Base-by-base conservation (phyloP, 2,888 invertebrate genomes). In the Andrena bicolor region DNA sequence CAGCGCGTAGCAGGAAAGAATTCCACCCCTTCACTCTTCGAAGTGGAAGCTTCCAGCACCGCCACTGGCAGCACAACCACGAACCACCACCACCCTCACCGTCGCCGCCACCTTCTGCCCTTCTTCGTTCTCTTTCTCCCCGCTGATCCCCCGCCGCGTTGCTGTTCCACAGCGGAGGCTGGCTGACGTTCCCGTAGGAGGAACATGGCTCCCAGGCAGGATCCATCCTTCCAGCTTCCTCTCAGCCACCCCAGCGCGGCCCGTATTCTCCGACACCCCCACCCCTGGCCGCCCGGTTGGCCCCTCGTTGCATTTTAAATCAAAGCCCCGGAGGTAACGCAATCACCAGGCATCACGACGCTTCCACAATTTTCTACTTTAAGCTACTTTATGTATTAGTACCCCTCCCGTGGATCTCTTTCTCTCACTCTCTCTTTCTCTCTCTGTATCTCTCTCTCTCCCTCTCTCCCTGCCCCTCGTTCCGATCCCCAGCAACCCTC, bases 351-450 rank as follows among this genome's bases (percentile, higher is more conserved):
- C 93, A 93, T 93, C 94, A 94, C 94, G 93, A 93, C 94, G 94
- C 94, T 93, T 94, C 94, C 94, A 94, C 94, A 94, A 94, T 94
- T 93, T 94, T 94, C 94, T 94, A 94, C 94, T 94, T 94, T 94
- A 94, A 94, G 94, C 94, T 94, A 93, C 93, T 94, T 94, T 94
- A 92, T 94, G 93, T 93, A 94, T 94, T 94, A 94, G 93, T 91
- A 89, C 88, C 90, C 90, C 87, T 65, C 66, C 83, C 82, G 30
- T 70, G 53, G 56, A 66, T 53, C 74, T 68, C 80, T 64, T 69
- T 64, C 75, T 76, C 69, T 72, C 75, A 56, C 73, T 23, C 66
- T 51, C 63, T 32, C 65, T 51, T 20, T 51, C 51, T 51, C 66
- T 65, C 74, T 23, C 68, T 58, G 6, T 30, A 4, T 30, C 30